Base-by-base conservation (phyloP, 2,888 invertebrate genomes). In the Phania funesta region DNA sequence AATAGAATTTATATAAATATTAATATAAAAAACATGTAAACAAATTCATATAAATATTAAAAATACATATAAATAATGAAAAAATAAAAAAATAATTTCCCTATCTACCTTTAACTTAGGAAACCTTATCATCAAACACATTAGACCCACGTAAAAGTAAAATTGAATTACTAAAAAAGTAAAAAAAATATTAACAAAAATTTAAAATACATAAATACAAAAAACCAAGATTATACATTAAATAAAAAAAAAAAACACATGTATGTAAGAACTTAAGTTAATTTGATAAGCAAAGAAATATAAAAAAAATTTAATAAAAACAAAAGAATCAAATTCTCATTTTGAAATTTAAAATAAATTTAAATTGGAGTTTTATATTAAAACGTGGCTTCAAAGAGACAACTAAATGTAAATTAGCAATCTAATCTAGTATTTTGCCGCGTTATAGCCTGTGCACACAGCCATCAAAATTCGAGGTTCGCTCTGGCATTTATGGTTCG, bases 301-400 rank as follows among this genome's bases (percentile, higher is more conserved):
- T 62, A 58, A 56, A 41, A 64, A 50, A 74, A 73, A 75, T 67
- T 29, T 26, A 80, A 76, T 76, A 67, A 68, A 82, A 58, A 70
- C 22, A 74, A 84, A 81, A 84, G 85, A 86, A 86, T 86, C 85
- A 83, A 86, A 86, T 86, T 86, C 85, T 64, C 62, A 84, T 86
- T 86, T 86, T 85, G 85, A 86, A 86, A 85, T 84, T 84, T 75
- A 84, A 84, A 65, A 65, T 60, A 70, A 60, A 7, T 7, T 13
- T 62, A 20, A 26, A 29, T 73, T 41, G 38, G 6, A 3, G 68
- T 52, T 67, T 76, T 68, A 67, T 44, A 35, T n/a, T 38, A 46
- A 60, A 32, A 26, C 13, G 32, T 18, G n/a, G 6, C 38, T 9
- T 13, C 9, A 38, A 9, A 38, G n/a, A n/a, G n/a, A 13, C 4